Evolutionary conservation across 2,888 invertebrate species (phyloP), one percentile per base, ranked within the genome.

Genomic region (Temnothorax unifasciatus): DNA sequence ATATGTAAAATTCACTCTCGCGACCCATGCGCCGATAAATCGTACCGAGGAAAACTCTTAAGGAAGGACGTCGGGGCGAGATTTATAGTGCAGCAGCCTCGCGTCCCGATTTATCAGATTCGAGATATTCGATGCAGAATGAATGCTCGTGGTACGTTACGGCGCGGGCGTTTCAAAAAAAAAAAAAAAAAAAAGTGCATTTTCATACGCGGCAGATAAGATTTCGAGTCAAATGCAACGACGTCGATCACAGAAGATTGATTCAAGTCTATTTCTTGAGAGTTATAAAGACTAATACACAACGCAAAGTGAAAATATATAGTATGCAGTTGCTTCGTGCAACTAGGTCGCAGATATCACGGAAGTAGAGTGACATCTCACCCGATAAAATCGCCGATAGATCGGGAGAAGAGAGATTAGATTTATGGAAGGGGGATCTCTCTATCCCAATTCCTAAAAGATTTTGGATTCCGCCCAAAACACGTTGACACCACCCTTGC

Each of bases 1-100:
- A 90, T 90, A 91, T 87, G 89, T 87, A 88, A 91, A 90, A 92
- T 92, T 91, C 90, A 90, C 91, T 90, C 87, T 77, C 63, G 86
- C 87, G 89, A 88, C 86, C 90, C 88, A 83, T 63, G 47, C 84
- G 63, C 73, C 88, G 84, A 91, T 92, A 91, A 90, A 89, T 91
- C 88, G 86, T 83, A 71, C 52, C 54, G 66, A 66, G 76, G 83
- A 82, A 86, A 74, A 82, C 77, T 64, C 75, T 64, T 74, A 85
- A 87, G 82, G 83, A 86, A 77, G 87, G 74, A 86, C 84, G 86
- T 74, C 83, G 61, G 71, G 18, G 59, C 50, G 88, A 88, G 89
- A 89, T 89, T 89, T 89, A 89, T 89, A 77, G 66, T 41, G 38
- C 66, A 63, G 52, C 52, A 64, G 59, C 59, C 57, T 82, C 71